Conservation (phyloP, 2,113 vertebrate species). For the Mugil cephalus region DNA sequence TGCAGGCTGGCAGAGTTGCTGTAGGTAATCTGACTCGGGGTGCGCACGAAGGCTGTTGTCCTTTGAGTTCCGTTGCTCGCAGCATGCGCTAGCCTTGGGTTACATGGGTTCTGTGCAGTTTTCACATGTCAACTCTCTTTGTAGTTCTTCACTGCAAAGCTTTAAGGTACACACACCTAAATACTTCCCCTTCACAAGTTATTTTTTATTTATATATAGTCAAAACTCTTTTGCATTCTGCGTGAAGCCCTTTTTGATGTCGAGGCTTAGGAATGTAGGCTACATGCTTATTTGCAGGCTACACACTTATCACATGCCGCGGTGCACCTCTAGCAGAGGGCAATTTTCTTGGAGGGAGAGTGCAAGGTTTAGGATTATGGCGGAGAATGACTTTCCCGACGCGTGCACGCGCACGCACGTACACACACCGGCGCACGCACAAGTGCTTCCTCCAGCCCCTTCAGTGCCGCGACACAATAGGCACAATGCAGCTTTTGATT, state of each 20-base stretch:
- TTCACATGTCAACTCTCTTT: constrained; percentile 3
- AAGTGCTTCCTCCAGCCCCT: constrained; percentile 31
- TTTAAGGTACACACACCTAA: constrained; percentile 14
- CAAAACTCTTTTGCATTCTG: constrained; percentile 40
- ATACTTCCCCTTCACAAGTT: constrained; percentile 7
- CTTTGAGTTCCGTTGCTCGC: not conserved
- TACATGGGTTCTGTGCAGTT: constrained; percentile 13
- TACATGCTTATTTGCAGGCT: constrained; percentile 71
- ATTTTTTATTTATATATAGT: too few species aligned
- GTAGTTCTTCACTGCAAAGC: constrained; percentile 30
- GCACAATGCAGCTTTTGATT: constrained; percentile 57
- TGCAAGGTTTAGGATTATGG: constrained; percentile 61
- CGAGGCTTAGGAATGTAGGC: constrained; percentile 68
- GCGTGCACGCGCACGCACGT: not conserved
- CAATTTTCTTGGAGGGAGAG: constrained; percentile 53
- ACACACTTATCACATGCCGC: constrained; percentile 57
- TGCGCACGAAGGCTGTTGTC: constrained; percentile 48
- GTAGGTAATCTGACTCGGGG: constrained; percentile 53
- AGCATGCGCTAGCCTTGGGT: not conserved
- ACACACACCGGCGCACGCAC: constrained; percentile 16
- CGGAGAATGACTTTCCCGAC: constrained; percentile 42
- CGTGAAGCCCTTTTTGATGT: constrained; percentile 62
- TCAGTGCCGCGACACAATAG: constrained; percentile 64
- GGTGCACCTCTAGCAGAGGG: constrained; percentile 57
- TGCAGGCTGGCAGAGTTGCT: constrained; percentile 58